Evolutionary conservation across 2,888 invertebrate genomes (phyloP).

Genomic region (Trisateles emortualis): DNA sequence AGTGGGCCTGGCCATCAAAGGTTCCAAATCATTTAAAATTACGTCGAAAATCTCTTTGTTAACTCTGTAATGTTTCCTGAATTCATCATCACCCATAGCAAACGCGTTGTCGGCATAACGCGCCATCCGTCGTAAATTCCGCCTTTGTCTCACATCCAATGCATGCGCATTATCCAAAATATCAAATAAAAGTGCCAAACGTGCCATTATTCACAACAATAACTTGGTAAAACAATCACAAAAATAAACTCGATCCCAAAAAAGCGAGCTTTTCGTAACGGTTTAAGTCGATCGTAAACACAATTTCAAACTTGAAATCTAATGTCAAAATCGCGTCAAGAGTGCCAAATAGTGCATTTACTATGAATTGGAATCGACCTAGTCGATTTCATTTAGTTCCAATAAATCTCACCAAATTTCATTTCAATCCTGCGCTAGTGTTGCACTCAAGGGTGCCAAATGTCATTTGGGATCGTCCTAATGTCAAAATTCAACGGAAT

Average conservation of each 20-base stretch:
- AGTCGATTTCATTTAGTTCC: constrained; percentile 1
- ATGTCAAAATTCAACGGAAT: no score
- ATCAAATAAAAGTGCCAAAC: no score
- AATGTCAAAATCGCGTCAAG: neutral
- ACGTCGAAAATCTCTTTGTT: neutral
- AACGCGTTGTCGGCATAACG: no score
- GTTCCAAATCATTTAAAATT: constrained; percentile 3
- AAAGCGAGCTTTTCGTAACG: no score
- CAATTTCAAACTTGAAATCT: neutral
- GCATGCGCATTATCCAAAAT: no score
- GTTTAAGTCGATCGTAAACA: neutral
- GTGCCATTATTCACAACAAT: neutral
- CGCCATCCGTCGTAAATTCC: constrained; percentile 5
- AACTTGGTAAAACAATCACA: neutral
- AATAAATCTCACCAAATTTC: neutral
- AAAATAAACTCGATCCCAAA: neutral
- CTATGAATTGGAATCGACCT: no score
- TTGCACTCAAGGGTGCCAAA: neutral
- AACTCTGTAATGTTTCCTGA: constrained; percentile 1
- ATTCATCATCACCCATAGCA: no score
- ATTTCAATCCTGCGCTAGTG: neutral
- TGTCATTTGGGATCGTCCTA: no score
- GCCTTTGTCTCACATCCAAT: no score
- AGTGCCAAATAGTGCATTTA: neutral
- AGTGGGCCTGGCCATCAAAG: neutral